These are phyloP conservation scores for Ctenopoma kingsleyae DNA, from an alignment of 2,797 vertebrate species.

Conservation along the genomic window DNA sequence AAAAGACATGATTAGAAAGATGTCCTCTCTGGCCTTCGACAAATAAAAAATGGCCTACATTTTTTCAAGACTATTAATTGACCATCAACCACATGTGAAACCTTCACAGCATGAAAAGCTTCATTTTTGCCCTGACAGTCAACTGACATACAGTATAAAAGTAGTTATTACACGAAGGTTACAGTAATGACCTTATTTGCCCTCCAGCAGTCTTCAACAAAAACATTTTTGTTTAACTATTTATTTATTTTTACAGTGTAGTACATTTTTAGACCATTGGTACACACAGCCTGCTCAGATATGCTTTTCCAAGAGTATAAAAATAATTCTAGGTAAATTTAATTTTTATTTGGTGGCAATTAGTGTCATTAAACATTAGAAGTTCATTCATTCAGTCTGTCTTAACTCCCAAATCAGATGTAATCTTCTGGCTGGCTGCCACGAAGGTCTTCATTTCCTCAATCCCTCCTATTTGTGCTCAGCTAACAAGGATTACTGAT, in stretches of 20 bases:
- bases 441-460: conserved; percentile 47
- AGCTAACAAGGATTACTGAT: conserved; percentile 53
- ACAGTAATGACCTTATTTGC: conserved; percentile 32
- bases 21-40: background rate
- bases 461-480: conserved; percentile 49
- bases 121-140: background rate
- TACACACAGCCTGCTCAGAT: background rate
- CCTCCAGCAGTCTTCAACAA: conserved; percentile 35
- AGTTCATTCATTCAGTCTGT: conserved; percentile 15
- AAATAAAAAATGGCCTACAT: background rate
- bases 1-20: background rate
- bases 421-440: conserved; percentile 43
- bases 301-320: background rate
- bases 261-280: background rate
- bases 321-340: background rate
- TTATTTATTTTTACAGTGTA: background rate
- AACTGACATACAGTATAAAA: conserved; percentile 2
- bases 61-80: background rate
- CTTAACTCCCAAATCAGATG: conserved; percentile 34
- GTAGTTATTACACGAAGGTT: conserved; percentile 3
- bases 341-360: background rate
- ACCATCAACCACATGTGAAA: conserved; percentile 17
- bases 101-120: conserved; percentile 1
- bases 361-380: conserved; percentile 11
- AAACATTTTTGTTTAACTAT: too few relatives aligned